Conservation (phyloP, 2,797 vertebrate genomes). For the Cuniculus paca region DNA sequence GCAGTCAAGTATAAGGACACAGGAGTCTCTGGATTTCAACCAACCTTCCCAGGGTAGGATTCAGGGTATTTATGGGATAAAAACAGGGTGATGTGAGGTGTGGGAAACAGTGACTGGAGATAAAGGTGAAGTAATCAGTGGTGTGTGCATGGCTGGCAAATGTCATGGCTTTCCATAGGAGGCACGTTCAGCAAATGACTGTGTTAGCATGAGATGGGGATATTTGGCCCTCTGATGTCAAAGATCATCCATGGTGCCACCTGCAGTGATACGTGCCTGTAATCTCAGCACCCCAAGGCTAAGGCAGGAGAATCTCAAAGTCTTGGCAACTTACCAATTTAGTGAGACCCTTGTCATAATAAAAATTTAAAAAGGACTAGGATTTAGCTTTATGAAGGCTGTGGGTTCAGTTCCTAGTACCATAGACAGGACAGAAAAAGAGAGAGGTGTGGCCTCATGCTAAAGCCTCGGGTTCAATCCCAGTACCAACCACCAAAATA, state of each 20-base stretch:
- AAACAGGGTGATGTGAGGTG: background rate
- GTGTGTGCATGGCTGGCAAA: background rate
- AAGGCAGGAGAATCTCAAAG: background rate
- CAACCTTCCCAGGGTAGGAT: background rate
- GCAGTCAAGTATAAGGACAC: background rate
- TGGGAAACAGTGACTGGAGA: background rate
- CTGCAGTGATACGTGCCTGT: background rate
- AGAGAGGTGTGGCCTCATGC: background rate
- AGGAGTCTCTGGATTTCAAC: background rate
- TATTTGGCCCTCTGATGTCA: background rate
- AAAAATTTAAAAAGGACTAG: background rate
- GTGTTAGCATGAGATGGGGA: background rate
- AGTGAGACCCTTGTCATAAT: background rate
- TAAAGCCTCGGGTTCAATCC: background rate
- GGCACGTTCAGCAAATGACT: background rate
- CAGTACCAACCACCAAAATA: background rate
- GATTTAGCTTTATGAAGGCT: background rate
- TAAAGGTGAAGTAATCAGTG: background rate
- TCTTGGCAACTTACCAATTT: background rate
- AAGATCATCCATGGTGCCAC: background rate
- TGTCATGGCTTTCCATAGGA: background rate
- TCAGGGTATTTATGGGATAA: background rate
- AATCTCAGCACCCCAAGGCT: background rate
- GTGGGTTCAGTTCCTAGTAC: background rate
- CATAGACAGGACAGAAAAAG: background rate